Evolutionary conservation across 2,888 invertebrate species (phyloP).

Genomic region (Eristalis tenax): DNA sequence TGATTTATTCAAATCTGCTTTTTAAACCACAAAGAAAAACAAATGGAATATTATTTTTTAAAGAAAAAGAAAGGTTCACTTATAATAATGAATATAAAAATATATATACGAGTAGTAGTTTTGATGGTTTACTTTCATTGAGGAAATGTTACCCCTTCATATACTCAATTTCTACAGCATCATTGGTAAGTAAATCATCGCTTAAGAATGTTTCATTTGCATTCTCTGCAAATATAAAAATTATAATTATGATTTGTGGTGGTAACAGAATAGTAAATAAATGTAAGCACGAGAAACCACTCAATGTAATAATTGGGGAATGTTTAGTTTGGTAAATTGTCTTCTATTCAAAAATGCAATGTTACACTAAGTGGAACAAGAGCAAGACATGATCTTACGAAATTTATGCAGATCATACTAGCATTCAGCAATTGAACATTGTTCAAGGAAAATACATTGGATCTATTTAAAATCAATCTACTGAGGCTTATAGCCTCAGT

Average conservation of each 20-base stretch:
- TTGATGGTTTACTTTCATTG: conserved; percentile 32
- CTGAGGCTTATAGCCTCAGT: no score
- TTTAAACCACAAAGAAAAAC: background rate
- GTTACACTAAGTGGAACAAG: background rate
- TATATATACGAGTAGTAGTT: conserved; percentile 20
- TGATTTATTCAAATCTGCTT: background rate
- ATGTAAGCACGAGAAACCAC: background rate
- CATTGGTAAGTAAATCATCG: conserved; percentile 68
- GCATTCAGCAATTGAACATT: background rate
- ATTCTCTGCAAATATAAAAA: conserved; percentile 68
- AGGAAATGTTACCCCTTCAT: conserved; percentile 64
- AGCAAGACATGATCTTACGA: background rate
- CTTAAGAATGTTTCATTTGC: conserved; percentile 69
- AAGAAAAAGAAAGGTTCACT: conserved; percentile 1
- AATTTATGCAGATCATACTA: background rate
- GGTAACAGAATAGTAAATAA: background rate
- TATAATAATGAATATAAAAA: conserved; percentile 23
- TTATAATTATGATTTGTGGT: conserved; percentile 12
- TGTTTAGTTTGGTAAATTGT: background rate
- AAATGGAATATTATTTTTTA: background rate
- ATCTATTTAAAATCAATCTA: background rate
- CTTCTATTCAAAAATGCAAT: background rate
- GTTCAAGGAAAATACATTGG: background rate
- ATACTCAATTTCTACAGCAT: conserved; percentile 70
- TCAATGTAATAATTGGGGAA: background rate